Conservation (phyloP, 1,140 invertebrate species). For the Amyelois transitella region DNA sequence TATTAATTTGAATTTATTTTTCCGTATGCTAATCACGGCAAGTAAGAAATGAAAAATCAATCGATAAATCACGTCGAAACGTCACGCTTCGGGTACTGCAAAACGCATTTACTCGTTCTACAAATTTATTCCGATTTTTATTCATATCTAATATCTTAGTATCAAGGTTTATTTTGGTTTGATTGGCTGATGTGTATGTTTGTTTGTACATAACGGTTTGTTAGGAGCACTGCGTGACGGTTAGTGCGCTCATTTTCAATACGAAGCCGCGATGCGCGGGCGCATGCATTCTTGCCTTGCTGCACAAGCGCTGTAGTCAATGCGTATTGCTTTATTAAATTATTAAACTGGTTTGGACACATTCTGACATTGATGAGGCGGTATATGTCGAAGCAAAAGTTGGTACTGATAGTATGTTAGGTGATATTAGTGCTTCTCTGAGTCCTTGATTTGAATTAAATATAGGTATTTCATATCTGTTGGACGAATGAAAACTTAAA, state of each 20-base stretch:
- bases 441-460: no score
- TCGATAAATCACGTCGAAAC: neutral
- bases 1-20: no score
- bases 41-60: neutral
- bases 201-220: neutral
- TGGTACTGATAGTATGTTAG: no score
- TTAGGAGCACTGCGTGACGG: neutral
- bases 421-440: no score
- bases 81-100: neutral
- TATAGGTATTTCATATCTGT: no score
- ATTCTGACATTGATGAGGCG: neutral
- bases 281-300: neutral
- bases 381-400: neutral
- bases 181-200: neutral
- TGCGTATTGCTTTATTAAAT: neutral
- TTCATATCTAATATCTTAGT: neutral
- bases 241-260: neutral
- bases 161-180: neutral
- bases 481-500: no score
- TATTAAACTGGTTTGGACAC: neutral
- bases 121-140: neutral
- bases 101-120: neutral
- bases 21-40: neutral
- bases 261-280: neutral
- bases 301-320: neutral